A percentile compares a stretch with the other conserved stretches of the same genome.
Conservation (phyloP, 2,113 vertebrate genomes). For the Symphodus melops region DNA sequence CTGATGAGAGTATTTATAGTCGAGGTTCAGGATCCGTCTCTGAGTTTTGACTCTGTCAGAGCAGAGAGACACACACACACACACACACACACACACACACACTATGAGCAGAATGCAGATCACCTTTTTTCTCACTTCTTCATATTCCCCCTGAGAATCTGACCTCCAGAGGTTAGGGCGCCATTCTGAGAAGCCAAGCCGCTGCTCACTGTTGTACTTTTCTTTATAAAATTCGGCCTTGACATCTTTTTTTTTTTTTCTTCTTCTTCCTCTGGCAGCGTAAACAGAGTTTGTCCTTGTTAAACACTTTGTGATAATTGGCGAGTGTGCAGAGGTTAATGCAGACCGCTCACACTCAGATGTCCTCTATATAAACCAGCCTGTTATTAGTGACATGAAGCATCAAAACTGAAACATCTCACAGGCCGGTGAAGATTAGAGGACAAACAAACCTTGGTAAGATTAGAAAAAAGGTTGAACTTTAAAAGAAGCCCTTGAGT, state of each 20-base stretch:
- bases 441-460: too few species aligned
- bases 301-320: not conserved
- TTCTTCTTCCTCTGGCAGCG: not conserved
- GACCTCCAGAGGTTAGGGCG: conserved; percentile 54
- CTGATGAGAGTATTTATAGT: conserved; percentile 24
- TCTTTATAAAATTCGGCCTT: conserved; percentile 30
- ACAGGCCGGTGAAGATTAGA: too few species aligned
- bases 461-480: too few species aligned
- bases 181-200: conserved; percentile 52
- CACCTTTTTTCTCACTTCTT: conserved; percentile 54
- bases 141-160: conserved; percentile 32
- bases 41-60: conserved; percentile 20
- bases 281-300: not conserved
- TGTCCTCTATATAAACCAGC: too few species aligned
- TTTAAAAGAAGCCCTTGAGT: too few species aligned
- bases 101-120: conserved; percentile 44
- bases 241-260: conserved; percentile 33
- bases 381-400: too few species aligned
- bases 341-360: too few species aligned
- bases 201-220: conserved; percentile 21
- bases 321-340: not conserved
- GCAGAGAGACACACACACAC: too few species aligned
- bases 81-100: not conserved
- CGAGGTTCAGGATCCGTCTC: not conserved
- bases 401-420: too few species aligned